Evolutionary conservation across 2,797 vertebrate genomes (phyloP).

Genomic region (Psittacula echo): DNA sequence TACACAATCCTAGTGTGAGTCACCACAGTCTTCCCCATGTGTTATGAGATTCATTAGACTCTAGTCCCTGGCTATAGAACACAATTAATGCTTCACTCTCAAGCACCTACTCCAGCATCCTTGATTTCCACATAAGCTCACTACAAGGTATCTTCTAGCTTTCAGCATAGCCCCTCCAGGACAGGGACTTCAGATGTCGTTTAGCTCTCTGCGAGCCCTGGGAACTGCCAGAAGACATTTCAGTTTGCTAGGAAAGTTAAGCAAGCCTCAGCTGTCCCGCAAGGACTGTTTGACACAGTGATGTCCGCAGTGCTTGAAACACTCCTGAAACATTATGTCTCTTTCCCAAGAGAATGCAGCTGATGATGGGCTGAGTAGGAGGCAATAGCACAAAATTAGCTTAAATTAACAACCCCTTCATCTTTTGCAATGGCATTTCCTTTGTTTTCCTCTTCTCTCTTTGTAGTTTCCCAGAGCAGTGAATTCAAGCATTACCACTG

Average conservation of each 20-base stretch:
- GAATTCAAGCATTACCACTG: neutral
- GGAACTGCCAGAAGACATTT: neutral
- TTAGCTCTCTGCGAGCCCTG: neutral
- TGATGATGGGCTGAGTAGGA: neutral
- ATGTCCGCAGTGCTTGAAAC: neutral
- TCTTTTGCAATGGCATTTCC: neutral
- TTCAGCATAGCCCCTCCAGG: fast-evolving
- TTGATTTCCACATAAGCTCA: neutral
- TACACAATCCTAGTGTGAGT: constrained; percentile 13
- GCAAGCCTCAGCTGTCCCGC: neutral
- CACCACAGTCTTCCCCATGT: neutral
- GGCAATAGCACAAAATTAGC: neutral
- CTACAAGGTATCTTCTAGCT: neutral
- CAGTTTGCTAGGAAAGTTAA: neutral
- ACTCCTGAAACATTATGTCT: neutral
- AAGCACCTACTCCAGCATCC: neutral
- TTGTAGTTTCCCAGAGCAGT: neutral
- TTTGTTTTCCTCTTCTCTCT: neutral
- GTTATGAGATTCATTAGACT: neutral
- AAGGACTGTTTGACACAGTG: neutral
- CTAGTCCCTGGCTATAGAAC: neutral
- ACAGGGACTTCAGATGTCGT: neutral
- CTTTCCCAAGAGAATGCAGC: neutral
- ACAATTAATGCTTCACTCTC: neutral
- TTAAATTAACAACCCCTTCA: neutral